Base-by-base conservation (phyloP, 2,113 vertebrate genomes). In the Uria lomvia region DNA sequence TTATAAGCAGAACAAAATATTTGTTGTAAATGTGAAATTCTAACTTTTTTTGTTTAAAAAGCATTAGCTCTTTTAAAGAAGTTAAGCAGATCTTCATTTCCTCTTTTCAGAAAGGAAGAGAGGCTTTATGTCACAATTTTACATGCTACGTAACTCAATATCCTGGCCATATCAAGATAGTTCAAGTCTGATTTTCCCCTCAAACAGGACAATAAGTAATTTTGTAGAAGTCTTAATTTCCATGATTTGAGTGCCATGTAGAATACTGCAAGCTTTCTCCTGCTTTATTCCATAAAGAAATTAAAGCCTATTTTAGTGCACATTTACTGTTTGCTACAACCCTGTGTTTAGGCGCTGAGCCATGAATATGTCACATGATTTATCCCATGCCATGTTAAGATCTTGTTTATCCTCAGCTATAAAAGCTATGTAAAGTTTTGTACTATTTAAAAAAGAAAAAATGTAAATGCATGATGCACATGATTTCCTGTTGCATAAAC, bases 231-330 rank as follows among this genome's bases (percentile, higher is more conserved):
- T 45, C 29, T 67, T 92, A 60, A 93, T 56, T 94, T 94, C 17
- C 34, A 29, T 80, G 92, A 67, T 42, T 86, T 65, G 20, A 93
- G 62, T 34, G 63, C 50, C 30, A 76, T 34, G 40, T 83, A 71
- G 55, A 97, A 94, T 79, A 96, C 8, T 56, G 65, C 50, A 96
- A 73, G 38, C 32, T 88, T 91, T 89, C 58, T 84, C 68, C 42
- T 58, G 79, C 83, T 96, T 95, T 87, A 83, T 83, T 96, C 59
- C 84, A 94, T 26, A 66, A 78, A 47, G 67, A 70, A 91, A 89
- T 53, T 49, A 43, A 92, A 95, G 60, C 32, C 26, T 67, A n/a
- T 81, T 95, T 93, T 88, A 49, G 22, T 42, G 19, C 63, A 86
- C 56, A 55, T 86, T 95, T 73, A 92, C 59, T 86, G 65, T 47